These are phyloP conservation scores for Ditylenchus dipsaci DNA, from an alignment of 1,140 invertebrate genomes.

Conservation along the genomic window DNA sequence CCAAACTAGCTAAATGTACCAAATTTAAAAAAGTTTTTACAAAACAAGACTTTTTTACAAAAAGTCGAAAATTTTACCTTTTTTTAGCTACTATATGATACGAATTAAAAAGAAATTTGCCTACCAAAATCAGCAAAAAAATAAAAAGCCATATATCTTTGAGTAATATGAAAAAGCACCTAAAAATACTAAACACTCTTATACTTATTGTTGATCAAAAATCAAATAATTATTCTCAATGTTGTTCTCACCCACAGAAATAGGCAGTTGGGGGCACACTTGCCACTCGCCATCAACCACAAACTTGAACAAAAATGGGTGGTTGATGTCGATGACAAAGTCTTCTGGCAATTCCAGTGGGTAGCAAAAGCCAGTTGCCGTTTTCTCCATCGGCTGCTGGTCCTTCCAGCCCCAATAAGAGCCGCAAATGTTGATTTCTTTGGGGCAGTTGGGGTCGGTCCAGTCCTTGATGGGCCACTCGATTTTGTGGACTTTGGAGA, in stretches of 20 bases:
- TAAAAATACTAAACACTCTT: too few species aligned
- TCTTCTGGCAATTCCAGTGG: background rate
- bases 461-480: background rate
- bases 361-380: background rate
- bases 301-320: constrained; percentile 1
- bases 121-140: too few species aligned
- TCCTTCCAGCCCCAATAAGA: background rate
- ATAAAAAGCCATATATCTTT: too few species aligned
- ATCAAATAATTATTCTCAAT: background rate
- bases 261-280: background rate
- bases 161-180: too few species aligned
- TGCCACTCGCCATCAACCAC: background rate
- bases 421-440: background rate
- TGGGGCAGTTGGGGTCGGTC: background rate
- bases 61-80: too few species aligned
- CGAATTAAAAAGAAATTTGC: too few species aligned
- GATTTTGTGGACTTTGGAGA: background rate
- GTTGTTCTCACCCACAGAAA: background rate
- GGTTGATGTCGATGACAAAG: background rate
- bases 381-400: background rate
- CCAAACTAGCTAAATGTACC: too few species aligned
- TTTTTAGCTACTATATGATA: too few species aligned
- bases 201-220: background rate
- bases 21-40: too few species aligned
- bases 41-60: too few species aligned